These are phyloP conservation scores for Furcifer pardalis DNA, from an alignment of 2,797 vertebrate genomes.

Conservation along the genomic window DNA sequence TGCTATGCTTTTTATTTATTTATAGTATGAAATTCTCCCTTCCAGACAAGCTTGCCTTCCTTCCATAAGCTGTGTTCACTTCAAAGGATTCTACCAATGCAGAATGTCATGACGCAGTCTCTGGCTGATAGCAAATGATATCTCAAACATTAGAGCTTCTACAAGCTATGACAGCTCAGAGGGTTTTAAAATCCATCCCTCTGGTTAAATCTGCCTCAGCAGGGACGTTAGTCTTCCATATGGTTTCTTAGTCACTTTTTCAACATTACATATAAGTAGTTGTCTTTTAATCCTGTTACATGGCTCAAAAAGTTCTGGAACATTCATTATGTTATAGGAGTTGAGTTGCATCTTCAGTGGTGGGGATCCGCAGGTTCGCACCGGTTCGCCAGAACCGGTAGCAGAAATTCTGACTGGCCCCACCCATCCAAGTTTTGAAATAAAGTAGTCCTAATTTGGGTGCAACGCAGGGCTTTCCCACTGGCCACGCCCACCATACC, in stretches of 20 bases:
- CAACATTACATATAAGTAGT: too few relatives aligned
- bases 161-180: conserved; percentile 19
- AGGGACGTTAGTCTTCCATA: neutral
- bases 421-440: too few relatives aligned
- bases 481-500: too few relatives aligned
- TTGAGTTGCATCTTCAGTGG: too few relatives aligned
- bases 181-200: conserved; percentile 2
- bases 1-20: conserved; percentile 35
- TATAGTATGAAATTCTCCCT: conserved; percentile 26
- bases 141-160: conserved; percentile 23
- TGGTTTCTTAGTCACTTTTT: neutral
- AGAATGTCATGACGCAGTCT: conserved; percentile 27
- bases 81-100: conserved; percentile 37
- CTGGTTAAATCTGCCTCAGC: neutral
- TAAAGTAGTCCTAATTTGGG: too few relatives aligned
- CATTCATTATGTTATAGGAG: too few relatives aligned
- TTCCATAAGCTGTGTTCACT: conserved; percentile 17
- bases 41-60: neutral
- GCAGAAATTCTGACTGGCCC: too few relatives aligned
- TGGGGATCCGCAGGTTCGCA: too few relatives aligned
- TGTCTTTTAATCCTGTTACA: too few relatives aligned
- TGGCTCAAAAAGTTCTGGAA: too few relatives aligned
- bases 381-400: too few relatives aligned
- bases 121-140: conserved; percentile 44
- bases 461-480: too few relatives aligned